phyloP scores from a whole-genome alignment of 2,113 vertebrate species.

The Canis aureus region DNA sequence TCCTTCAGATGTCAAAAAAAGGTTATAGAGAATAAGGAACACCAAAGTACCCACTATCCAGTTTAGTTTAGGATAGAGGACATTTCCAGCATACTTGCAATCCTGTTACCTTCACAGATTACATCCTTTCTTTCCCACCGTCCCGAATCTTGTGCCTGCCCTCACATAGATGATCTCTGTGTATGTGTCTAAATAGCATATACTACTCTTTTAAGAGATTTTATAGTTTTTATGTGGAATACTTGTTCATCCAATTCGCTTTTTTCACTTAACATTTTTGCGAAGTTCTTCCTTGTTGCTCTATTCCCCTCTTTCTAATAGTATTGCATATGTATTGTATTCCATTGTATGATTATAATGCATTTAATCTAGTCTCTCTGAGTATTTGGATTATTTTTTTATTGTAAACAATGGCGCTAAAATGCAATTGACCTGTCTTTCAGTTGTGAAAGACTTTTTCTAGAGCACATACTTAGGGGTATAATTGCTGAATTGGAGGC shows the following conservation, averaged over 20 bases:
- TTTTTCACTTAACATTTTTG: neutral
- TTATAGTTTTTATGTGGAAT: neutral
- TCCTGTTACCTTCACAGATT: neutral
- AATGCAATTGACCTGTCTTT: neutral
- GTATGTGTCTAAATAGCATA: neutral
- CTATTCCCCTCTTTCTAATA: neutral
- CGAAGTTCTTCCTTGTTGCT: neutral
- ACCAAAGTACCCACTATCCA: neutral
- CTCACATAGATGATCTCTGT: neutral
- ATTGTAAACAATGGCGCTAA: neutral
- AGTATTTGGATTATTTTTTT: conserved; percentile 30
- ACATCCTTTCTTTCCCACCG: neutral
- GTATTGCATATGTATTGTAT: neutral
- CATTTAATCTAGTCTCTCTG: neutral
- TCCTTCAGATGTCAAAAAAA: conserved; percentile 5
- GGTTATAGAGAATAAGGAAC: neutral
- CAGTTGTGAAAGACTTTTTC: neutral
- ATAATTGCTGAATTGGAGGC: neutral
- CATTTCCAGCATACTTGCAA: neutral
- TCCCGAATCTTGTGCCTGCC: neutral
- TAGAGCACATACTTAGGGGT: neutral
- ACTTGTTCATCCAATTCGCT: neutral
- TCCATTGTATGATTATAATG: neutral
- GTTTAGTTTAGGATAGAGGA: neutral
- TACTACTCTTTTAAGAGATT: neutral